Evolutionary conservation across 2,888 invertebrate species (phyloP).

Genomic region (Phengaris arion): DNA sequence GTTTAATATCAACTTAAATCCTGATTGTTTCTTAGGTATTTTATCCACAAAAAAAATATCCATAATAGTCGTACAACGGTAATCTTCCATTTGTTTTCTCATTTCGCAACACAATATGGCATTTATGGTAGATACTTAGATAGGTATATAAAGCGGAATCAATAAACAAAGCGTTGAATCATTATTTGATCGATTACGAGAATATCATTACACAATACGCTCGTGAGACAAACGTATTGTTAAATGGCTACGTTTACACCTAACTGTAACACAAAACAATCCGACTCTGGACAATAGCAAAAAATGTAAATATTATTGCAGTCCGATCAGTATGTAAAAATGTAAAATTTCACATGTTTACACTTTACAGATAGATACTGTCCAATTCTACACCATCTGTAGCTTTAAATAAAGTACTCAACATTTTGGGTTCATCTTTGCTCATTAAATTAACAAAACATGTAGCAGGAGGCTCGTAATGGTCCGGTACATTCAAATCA

Average conservation of each 20-base stretch:
- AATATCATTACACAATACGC: constrained; percentile 25
- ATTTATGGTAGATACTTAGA: background rate
- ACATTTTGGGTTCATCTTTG: background rate
- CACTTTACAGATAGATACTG: background rate
- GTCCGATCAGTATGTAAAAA: too few relatives aligned
- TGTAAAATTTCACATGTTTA: too few relatives aligned
- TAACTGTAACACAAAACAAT: background rate
- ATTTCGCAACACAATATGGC: background rate
- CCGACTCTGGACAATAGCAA: background rate
- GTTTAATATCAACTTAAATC: background rate
- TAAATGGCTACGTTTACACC: background rate
- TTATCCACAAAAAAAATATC: too few relatives aligned
- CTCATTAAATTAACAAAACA: background rate
- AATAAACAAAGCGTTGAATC: constrained; percentile 18
- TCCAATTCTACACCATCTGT: background rate
- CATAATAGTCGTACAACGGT: background rate
- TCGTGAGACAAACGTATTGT: constrained; percentile 21
- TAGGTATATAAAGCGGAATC: constrained; percentile 5
- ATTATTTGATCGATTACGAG: constrained; percentile 24
- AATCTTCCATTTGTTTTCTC: background rate
- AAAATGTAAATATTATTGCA: background rate
- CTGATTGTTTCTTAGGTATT: background rate
- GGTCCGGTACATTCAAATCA: background rate
- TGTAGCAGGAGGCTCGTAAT: background rate
- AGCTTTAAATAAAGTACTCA: too few relatives aligned